A percentile compares a stretch with the other conserved stretches of the same genome.
Evolutionary conservation across 1,140 invertebrate genomes (phyloP).

Genomic region (Theocolax elegans): DNA sequence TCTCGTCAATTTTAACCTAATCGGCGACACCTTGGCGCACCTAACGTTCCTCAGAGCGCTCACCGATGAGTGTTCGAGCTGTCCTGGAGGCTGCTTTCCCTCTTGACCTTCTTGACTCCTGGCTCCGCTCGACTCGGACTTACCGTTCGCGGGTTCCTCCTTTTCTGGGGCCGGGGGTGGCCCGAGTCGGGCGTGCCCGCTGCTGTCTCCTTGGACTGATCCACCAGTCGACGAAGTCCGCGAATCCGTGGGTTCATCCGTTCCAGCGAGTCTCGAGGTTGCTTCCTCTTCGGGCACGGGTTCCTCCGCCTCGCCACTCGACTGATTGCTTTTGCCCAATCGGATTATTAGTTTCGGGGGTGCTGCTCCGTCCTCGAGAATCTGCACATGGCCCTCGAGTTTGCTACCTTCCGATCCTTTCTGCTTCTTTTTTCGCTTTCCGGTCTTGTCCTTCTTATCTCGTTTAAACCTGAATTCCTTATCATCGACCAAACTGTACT

Average conservation of each 20-base stretch:
- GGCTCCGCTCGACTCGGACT: not conserved
- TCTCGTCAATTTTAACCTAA: slow-evolving; percentile 83
- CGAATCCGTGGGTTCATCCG: not conserved
- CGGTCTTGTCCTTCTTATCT: slow-evolving; percentile 73
- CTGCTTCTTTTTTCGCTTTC: slow-evolving; percentile 69
- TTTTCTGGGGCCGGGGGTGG: not conserved
- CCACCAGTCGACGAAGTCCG: slow-evolving; percentile 36
- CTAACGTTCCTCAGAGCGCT: slow-evolving; percentile 69
- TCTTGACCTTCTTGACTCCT: slow-evolving; percentile 42
- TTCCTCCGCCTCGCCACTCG: not conserved
- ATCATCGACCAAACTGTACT: slow-evolving; percentile 64
- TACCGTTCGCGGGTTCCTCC: not conserved
- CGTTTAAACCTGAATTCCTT: slow-evolving; percentile 72
- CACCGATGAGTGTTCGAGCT: slow-evolving; percentile 54
- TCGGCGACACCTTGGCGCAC: slow-evolving; percentile 78
- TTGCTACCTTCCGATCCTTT: slow-evolving; percentile 68
- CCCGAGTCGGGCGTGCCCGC: not conserved
- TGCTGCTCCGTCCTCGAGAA: slow-evolving; percentile 71
- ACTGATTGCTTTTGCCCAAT: slow-evolving; percentile 65
- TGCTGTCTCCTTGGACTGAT: slow-evolving; percentile 7
- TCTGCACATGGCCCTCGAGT: slow-evolving; percentile 73
- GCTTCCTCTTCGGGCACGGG: slow-evolving; percentile 35
- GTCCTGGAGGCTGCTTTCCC: slow-evolving; percentile 57
- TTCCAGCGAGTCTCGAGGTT: not conserved
- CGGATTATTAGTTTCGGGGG: slow-evolving; percentile 78